Conservation (phyloP, 1,140 invertebrate genomes). For the Prorops nasuta region DNA sequence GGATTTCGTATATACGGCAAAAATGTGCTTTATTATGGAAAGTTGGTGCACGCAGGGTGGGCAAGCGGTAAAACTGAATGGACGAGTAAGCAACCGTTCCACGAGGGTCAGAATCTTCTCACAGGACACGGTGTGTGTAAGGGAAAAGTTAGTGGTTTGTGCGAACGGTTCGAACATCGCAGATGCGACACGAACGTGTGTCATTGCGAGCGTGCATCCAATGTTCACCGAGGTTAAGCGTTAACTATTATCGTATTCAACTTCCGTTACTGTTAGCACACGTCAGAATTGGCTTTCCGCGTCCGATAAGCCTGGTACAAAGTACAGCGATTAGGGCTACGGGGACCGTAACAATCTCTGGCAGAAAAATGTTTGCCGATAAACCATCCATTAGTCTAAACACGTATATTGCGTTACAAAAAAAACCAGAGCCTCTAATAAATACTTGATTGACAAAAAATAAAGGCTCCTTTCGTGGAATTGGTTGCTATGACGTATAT, state of each 20-base stretch:
- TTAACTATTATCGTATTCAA: slow-evolving; percentile 32
- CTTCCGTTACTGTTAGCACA: slow-evolving; percentile 38
- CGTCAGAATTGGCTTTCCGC: slow-evolving; percentile 33
- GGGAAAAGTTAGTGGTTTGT: neutral
- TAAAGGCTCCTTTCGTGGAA: too few species aligned
- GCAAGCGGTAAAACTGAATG: too few species aligned
- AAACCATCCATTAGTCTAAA: neutral
- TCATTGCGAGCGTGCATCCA: slow-evolving; percentile 29
- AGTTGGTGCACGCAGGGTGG: too few species aligned
- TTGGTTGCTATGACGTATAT: too few species aligned
- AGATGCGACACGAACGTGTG: slow-evolving; percentile 8
- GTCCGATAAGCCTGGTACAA: slow-evolving; percentile 30
- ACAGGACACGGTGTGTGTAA: neutral
- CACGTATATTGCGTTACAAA: neutral
- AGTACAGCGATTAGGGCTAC: slow-evolving; percentile 23
- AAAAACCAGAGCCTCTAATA: neutral
- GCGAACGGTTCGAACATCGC: neutral
- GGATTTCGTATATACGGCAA: too few species aligned
- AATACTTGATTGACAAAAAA: too few species aligned
- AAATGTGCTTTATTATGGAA: too few species aligned
- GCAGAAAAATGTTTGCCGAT: neutral
- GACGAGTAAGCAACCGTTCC: too few species aligned
- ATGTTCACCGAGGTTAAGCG: slow-evolving; percentile 17
- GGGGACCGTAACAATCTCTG: slow-evolving; percentile 8
- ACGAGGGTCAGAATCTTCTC: too few species aligned